Conservation (phyloP, 2,113 vertebrate species). For the Ancistrus triradiatus region DNA sequence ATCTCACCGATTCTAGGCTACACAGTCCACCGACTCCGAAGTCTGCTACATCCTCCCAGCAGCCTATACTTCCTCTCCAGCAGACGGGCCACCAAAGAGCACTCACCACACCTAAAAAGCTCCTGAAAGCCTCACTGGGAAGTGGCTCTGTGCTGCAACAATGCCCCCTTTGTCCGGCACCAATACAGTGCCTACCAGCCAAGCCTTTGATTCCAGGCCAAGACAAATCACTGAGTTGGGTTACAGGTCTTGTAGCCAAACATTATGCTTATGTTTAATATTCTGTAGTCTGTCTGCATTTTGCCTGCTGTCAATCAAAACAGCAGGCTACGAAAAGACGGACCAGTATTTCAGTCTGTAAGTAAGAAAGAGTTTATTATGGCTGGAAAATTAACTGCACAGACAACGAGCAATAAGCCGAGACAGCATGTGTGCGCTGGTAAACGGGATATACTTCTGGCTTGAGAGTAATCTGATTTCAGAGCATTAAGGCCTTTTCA, state of each 20-base stretch:
- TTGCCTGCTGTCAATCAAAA: constrained; percentile 76
- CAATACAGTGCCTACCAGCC: constrained; percentile 74
- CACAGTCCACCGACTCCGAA: too few relatives aligned
- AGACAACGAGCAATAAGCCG: constrained; percentile 24
- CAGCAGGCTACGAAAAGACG: constrained; percentile 51
- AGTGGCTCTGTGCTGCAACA: constrained; percentile 74
- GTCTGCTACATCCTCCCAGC: constrained; percentile 28
- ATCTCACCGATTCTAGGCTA: too few relatives aligned
- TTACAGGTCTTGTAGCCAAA: constrained; percentile 82
- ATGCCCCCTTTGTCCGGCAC: constrained; percentile 77
- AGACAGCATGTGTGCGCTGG: constrained; percentile 8
- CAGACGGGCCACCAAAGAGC: constrained; percentile 63
- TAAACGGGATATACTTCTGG: too few relatives aligned
- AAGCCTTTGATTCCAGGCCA: constrained; percentile 80
- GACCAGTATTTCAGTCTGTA: constrained; percentile 67
- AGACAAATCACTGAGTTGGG: constrained; percentile 80
- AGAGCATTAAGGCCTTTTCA: too few relatives aligned
- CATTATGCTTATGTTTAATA: constrained; percentile 83
- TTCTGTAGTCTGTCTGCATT: constrained; percentile 74
- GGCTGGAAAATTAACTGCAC: constrained; percentile 29
- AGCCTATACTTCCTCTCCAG: constrained; percentile 54
- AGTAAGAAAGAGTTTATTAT: constrained; percentile 57
- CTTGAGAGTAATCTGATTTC: too few relatives aligned
- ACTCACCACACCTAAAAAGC: constrained; percentile 55
- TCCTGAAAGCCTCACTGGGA: constrained; percentile 59